Conservation (phyloP, 2,888 invertebrate genomes). For the Melolontha melolontha region DNA sequence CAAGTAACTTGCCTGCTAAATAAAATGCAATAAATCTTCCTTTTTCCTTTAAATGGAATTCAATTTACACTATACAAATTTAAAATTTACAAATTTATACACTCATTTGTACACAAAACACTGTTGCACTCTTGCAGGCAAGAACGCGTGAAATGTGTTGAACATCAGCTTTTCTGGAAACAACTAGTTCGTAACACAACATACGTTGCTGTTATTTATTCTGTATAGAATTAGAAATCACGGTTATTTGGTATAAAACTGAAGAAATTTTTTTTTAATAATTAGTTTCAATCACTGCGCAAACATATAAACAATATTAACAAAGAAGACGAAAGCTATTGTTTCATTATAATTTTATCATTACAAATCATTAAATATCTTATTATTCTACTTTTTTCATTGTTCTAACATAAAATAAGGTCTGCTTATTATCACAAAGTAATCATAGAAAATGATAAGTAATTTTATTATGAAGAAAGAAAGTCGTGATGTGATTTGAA, state of each 20-base stretch:
- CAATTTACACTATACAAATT: neutral
- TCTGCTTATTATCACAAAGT: too few species aligned
- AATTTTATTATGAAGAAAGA: too few species aligned
- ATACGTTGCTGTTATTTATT: slow-evolving; percentile 27
- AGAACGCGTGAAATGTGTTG: slow-evolving; percentile 17
- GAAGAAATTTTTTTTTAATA: slow-evolving; percentile 37
- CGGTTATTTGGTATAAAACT: slow-evolving; percentile 32
- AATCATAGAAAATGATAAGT: too few species aligned
- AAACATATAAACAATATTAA: slow-evolving; percentile 37
- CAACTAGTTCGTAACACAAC: slow-evolving; percentile 38
- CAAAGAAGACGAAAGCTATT: slow-evolving; percentile 5
- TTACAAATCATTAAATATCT: slow-evolving; percentile 1
- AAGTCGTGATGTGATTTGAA: too few species aligned
- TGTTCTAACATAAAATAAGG: too few species aligned
- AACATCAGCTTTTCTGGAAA: slow-evolving; percentile 27
- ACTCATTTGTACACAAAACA: neutral
- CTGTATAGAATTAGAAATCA: slow-evolving; percentile 35
- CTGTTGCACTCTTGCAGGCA: slow-evolving; percentile 1
- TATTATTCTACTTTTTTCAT: neutral
- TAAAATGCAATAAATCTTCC: too few species aligned
- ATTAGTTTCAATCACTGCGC: slow-evolving; percentile 38
- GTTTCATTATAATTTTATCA: slow-evolving; percentile 24
- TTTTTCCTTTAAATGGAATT: too few species aligned
- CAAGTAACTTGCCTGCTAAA: too few species aligned
- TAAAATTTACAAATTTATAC: slow-evolving; percentile 1